Evolutionary conservation across 2,888 invertebrate species (phyloP), one percentile per base, ranked within the genome.

Genomic region (Eumerus sabulonum): DNA sequence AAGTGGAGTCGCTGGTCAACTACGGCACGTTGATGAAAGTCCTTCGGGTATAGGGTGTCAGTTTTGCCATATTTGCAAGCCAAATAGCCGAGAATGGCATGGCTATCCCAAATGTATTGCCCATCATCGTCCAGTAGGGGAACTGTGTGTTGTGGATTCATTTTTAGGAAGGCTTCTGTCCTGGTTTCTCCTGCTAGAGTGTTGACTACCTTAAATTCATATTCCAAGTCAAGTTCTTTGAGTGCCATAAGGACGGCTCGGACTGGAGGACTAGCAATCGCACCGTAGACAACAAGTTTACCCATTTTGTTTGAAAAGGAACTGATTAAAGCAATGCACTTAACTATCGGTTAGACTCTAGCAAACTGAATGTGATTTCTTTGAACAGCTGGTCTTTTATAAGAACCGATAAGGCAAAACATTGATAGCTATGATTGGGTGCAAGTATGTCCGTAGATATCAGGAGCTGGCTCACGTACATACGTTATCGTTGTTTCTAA

Each of bases 71-170:
- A 92, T 82, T 91, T 91, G 42, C 88, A 87, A 0, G 89, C 89
- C 60, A 92, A 84, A 83, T 91, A 91, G 9, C 86, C 82, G 11
- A 85, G 84, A 19, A 91, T 91, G 0, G 90, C 90, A 77, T 91
- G 90, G 47, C 91, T 91, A 53, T 87, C 87, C 82, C 84, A 84
- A 0, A 87, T 67, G 1, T 53, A 70, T 1, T 77, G 81, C 1
- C 85, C 88, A 18, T 85, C 79, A 36, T 88, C 88, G 1, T 86
- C 84, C 50, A 87, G 16, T 3, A 84, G 50, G 0, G 87, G 88
- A n/a, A 87, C 82, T 1, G 86, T 85, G 79, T 91, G 91, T 18
- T 92, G 88, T 0, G 92, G 92, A 84, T 93, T 93, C 82, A 92
- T 83, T 36, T 85, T 83, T 0, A 81, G 44, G 44, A 66, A 88